Conservation (phyloP, 2,797 vertebrate genomes). For the Bufotes viridis region DNA sequence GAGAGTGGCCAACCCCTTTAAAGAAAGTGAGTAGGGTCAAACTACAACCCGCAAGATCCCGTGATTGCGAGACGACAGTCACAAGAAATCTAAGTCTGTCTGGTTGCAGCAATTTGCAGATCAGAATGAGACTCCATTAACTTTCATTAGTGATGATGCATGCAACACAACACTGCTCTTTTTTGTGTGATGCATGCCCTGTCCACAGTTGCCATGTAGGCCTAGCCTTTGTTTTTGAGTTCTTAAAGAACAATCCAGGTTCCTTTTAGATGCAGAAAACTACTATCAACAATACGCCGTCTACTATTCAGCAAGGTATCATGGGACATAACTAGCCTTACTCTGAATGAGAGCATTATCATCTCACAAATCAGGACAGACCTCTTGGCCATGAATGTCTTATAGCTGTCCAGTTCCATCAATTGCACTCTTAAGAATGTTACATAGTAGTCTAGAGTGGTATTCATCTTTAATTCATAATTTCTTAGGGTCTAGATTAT, state of each 20-base stretch:
- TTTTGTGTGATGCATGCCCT: too few relatives aligned
- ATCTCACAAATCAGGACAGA: neutral
- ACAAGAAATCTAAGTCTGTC: too few relatives aligned
- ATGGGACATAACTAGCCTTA: neutral
- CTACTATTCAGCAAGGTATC: neutral
- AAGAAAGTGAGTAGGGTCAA: too few relatives aligned
- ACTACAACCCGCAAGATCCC: too few relatives aligned
- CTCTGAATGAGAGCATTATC: neutral
- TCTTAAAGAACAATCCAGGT: neutral
- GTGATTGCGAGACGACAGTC: too few relatives aligned
- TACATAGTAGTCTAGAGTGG: neutral
- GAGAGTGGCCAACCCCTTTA: too few relatives aligned
- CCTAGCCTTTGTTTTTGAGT: neutral
- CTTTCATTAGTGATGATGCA: too few relatives aligned
- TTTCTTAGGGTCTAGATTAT: neutral
- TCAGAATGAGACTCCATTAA: too few relatives aligned
- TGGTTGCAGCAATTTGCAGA: too few relatives aligned
- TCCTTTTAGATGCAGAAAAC: too few relatives aligned
- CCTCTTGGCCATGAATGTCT: neutral
- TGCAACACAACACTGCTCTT: too few relatives aligned
- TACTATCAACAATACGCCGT: neutral
- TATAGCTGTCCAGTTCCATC: neutral
- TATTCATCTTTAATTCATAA: neutral
- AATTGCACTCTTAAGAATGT: neutral
- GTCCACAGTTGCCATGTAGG: too few relatives aligned